Conservation (phyloP, 2,888 invertebrate species). For the Tetragonula carbonaria region DNA sequence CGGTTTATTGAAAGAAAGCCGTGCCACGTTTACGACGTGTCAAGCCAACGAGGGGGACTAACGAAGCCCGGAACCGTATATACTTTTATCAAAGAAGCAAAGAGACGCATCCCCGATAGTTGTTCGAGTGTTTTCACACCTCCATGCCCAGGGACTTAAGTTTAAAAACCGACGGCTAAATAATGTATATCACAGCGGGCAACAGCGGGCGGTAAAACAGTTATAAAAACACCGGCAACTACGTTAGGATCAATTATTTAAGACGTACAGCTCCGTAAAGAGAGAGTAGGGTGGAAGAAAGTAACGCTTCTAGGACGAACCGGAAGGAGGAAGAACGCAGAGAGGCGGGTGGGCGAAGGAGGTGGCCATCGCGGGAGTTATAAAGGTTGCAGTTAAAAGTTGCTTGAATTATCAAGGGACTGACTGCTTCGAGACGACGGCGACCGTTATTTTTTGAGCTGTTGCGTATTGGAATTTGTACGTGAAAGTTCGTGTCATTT, state of each 20-base stretch:
- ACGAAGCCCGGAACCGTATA: slow-evolving; percentile 2
- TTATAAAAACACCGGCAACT: slow-evolving; percentile 83
- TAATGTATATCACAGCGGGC: slow-evolving; percentile 77
- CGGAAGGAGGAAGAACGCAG: slow-evolving; percentile 41
- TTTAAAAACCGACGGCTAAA: slow-evolving; percentile 80
- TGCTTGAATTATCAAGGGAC: slow-evolving; percentile 80
- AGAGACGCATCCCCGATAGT: slow-evolving; percentile 43
- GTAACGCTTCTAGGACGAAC: slow-evolving; percentile 67
- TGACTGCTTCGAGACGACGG: slow-evolving; percentile 65
- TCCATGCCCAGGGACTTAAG: slow-evolving; percentile 65
- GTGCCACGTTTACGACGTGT: neutral
- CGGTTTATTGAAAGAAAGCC: slow-evolving; percentile 3
- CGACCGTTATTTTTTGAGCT: slow-evolving; percentile 63
- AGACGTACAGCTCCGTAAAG: slow-evolving; percentile 79
- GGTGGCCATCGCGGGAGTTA: slow-evolving; percentile 72
- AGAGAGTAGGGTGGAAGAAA: slow-evolving; percentile 77
- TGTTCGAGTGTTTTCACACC: slow-evolving; percentile 65
- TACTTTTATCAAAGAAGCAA: slow-evolving; percentile 27
- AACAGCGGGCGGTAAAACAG: slow-evolving; percentile 82
- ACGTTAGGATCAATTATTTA: slow-evolving; percentile 83
- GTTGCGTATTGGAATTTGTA: slow-evolving; percentile 57
- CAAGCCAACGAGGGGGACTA: neutral
- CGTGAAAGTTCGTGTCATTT: slow-evolving; percentile 22
- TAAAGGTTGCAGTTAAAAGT: slow-evolving; percentile 82
- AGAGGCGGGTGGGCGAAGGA: slow-evolving; percentile 13